phyloP scores from a whole-genome alignment of 2,113 vertebrate genomes.

The Phodopus roborovskii region DNA sequence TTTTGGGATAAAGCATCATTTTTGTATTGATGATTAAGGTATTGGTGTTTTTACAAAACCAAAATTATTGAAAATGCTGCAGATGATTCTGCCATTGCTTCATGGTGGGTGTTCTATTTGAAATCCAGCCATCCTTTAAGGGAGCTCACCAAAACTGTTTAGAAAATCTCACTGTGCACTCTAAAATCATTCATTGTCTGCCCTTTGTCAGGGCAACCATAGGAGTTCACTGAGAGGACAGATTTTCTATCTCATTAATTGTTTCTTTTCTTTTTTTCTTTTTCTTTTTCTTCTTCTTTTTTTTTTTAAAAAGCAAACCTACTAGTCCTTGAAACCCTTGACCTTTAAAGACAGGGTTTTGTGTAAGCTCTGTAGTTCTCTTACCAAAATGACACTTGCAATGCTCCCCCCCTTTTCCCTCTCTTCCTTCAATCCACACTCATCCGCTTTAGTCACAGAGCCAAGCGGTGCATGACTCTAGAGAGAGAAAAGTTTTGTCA shows the following conservation, averaged over 20 bases:
- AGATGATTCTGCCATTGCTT: slow-evolving; percentile 34
- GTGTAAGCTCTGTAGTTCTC: slow-evolving; percentile 83
- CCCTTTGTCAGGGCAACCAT: slow-evolving; percentile 91
- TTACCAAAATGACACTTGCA: slow-evolving; percentile 62
- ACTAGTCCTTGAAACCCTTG: slow-evolving; percentile 96
- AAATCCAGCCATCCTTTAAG: slow-evolving; percentile 48
- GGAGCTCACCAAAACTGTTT: slow-evolving; percentile 80
- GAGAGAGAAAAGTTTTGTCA: slow-evolving; percentile 84
- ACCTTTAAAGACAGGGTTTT: slow-evolving; percentile 91
- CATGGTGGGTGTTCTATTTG: slow-evolving; percentile 27
- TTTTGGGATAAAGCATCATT: slow-evolving; percentile 1
- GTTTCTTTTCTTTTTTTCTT: slow-evolving; percentile 81
- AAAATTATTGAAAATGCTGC: slow-evolving; percentile 17
- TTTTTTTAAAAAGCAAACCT: slow-evolving; percentile 89
- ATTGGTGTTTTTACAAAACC: slow-evolving; percentile 37
- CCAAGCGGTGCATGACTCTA: slow-evolving; percentile 64
- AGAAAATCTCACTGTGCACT: slow-evolving; percentile 83
- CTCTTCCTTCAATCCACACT: slow-evolving; percentile 73
- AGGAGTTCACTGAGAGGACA: slow-evolving; percentile 96
- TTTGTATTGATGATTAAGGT: slow-evolving; percentile 51
- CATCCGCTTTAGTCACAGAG: slow-evolving; percentile 80
- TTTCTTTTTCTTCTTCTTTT: slow-evolving; percentile 82
- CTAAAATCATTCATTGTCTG: slow-evolving; percentile 88
- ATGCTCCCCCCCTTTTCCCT: slow-evolving; percentile 36
- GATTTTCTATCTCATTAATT: slow-evolving; percentile 95